phyloP scores from a whole-genome alignment of 2,888 invertebrate genomes.

The Buathra laborator region DNA sequence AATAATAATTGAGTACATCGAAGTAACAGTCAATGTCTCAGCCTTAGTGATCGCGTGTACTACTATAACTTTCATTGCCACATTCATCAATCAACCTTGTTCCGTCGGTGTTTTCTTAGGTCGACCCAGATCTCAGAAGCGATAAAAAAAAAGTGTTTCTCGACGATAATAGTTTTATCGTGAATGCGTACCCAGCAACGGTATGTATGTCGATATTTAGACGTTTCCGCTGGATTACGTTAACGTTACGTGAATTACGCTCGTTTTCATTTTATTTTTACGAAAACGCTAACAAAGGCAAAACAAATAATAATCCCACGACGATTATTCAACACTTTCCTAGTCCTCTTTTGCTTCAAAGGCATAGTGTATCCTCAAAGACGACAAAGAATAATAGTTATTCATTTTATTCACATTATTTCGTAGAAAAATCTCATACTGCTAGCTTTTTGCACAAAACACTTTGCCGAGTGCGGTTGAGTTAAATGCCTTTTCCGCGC shows the following conservation, averaged over 20 bases:
- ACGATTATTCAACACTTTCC: background rate
- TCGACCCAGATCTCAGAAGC: conserved; percentile 35
- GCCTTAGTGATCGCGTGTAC: background rate
- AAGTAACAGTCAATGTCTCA: background rate
- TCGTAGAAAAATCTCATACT: conserved; percentile 4
- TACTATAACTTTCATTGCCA: conserved; percentile 40
- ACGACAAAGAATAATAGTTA: conserved; percentile 20
- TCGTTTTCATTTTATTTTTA: background rate
- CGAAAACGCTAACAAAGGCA: background rate
- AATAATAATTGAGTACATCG: background rate
- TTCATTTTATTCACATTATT: background rate
- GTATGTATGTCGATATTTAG: background rate
- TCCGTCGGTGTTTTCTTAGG: conserved; percentile 14
- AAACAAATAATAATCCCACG: background rate
- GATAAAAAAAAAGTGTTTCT: conserved; percentile 40
- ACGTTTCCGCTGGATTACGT: background rate
- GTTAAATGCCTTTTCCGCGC: conserved; percentile 58
- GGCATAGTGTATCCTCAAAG: background rate
- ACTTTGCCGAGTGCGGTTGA: background rate
- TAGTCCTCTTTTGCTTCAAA: too few species aligned
- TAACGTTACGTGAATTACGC: conserved; percentile 1
- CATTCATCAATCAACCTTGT: conserved; percentile 44
- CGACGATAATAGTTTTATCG: conserved; percentile 3
- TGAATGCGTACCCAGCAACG: background rate
- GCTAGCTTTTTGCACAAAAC: background rate